phyloP scores from a whole-genome alignment of 2,113 vertebrate genomes.

The Paramisgurnus dabryanus region DNA sequence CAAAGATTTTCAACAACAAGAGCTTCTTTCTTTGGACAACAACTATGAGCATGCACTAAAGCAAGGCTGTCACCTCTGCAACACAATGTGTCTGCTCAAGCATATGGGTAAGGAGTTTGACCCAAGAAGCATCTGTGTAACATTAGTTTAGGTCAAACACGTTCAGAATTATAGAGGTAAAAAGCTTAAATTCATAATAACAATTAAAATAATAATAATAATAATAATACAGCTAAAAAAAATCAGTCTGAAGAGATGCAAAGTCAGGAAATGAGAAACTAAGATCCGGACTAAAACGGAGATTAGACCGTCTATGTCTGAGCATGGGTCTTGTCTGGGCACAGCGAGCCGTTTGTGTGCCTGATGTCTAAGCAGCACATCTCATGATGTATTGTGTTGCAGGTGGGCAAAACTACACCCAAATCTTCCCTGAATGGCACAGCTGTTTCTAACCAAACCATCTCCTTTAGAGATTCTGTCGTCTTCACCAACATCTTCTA shows the following conservation, averaged over 20 bases:
- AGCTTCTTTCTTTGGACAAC: conserved; percentile 43
- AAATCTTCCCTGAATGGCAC: conserved; percentile 41
- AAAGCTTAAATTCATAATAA: not conserved
- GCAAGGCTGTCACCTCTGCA: conserved; percentile 49
- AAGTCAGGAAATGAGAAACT: too few species aligned
- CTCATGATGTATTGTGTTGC: conserved; percentile 50
- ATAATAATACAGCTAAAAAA: too few species aligned
- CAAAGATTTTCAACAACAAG: conserved; percentile 40
- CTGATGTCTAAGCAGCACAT: conserved; percentile 3
- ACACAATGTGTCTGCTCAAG: conserved; percentile 54
- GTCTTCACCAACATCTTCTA: conserved; percentile 42
- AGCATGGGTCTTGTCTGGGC: not conserved
- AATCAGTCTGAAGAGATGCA: too few species aligned
- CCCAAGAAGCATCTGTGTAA: conserved; percentile 37
- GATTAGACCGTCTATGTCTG: not conserved
- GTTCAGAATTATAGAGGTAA: not conserved
- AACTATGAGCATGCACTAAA: conserved; percentile 46
- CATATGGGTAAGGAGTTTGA: conserved; percentile 53
- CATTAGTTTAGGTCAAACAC: conserved; percentile 26
- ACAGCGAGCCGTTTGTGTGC: conserved; percentile 34
- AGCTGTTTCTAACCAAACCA: conserved; percentile 55
- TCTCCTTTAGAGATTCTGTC: conserved; percentile 46
- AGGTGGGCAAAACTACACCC: conserved; percentile 49
- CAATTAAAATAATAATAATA: not conserved
- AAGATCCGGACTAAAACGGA: not conserved